A percentile compares a stretch with the other conserved stretches of the same genome.
phyloP scores from a whole-genome alignment of 53 echinoderm and acorn worm species.

The Henricia sp. region DNA sequence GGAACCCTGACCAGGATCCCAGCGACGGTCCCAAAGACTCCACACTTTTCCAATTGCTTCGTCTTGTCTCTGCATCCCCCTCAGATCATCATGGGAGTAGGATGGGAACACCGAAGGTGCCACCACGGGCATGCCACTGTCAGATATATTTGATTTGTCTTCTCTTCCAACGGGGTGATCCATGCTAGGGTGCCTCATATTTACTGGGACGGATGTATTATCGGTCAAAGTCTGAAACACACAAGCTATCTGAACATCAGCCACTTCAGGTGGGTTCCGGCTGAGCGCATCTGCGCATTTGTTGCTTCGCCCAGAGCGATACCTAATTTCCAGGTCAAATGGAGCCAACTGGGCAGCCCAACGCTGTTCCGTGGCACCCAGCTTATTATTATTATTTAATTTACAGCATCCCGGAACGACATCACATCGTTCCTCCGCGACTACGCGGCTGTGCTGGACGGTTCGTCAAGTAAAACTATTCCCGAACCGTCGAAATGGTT shows the following conservation, averaged over 20 bases:
- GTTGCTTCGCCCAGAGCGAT: not conserved
- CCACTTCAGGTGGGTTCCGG: not conserved
- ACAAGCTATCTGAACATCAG: not conserved
- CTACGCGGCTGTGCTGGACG: too few species aligned
- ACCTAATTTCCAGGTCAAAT: not conserved
- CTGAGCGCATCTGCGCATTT: slow-evolving; percentile 10
- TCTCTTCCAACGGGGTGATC: not conserved
- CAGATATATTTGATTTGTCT: not conserved
- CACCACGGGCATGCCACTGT: too few species aligned
- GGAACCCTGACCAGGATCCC: not conserved
- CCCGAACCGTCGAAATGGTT: too few species aligned
- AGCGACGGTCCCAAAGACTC: not conserved
- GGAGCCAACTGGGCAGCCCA: too few species aligned
- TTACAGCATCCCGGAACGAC: too few species aligned
- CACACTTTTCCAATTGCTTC: not conserved
- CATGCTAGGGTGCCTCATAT: not conserved
- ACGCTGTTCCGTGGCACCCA: not conserved
- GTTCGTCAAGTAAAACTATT: too few species aligned
- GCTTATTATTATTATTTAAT: too few species aligned
- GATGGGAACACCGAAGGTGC: too few species aligned
- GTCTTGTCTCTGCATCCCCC: too few species aligned
- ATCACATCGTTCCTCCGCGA: too few species aligned
- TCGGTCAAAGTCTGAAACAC: not conserved
- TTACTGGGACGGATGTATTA: not conserved
- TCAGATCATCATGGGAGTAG: too few species aligned